Conservation (phyloP, 2,797 vertebrate genomes). For the Thaleichthys pacificus region DNA sequence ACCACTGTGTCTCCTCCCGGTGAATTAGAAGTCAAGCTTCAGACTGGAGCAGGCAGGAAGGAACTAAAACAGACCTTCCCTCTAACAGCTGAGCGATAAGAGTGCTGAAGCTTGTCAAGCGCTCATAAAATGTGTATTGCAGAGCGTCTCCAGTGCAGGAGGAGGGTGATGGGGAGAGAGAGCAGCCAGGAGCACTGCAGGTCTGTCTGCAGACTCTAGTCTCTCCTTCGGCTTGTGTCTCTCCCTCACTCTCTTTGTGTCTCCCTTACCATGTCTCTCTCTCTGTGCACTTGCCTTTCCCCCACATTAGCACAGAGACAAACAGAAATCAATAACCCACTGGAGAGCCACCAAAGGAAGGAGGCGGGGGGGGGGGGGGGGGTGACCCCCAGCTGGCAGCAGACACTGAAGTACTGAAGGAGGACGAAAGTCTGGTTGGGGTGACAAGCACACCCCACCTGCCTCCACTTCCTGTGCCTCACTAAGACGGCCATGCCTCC, state of each 20-base stretch:
- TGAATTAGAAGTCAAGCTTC: slow-evolving; percentile 16
- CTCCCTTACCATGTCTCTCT: slow-evolving; percentile 45
- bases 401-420: slow-evolving; percentile 47
- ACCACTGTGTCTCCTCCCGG: not conserved
- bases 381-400: slow-evolving; percentile 19
- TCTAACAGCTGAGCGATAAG: slow-evolving; percentile 63
- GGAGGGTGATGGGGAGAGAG: slow-evolving; percentile 62
- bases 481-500: slow-evolving; percentile 31
- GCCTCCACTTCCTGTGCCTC: slow-evolving; percentile 51
- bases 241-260: slow-evolving; percentile 61
- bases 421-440: slow-evolving; percentile 48
- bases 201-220: slow-evolving; percentile 73
- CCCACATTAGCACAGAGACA: slow-evolving; percentile 63
- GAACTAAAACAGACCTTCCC: slow-evolving; percentile 42
- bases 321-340: slow-evolving; percentile 62
- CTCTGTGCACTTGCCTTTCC: slow-evolving; percentile 69
- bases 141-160: slow-evolving; percentile 73
- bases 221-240: slow-evolving; percentile 60
- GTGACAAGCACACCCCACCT: slow-evolving; percentile 43
- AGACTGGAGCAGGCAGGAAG: slow-evolving; percentile 45
- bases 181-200: slow-evolving; percentile 72
- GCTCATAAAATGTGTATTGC: slow-evolving; percentile 78
- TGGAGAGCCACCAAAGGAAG: slow-evolving; percentile 21
- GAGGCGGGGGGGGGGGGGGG: slow-evolving; percentile 10
- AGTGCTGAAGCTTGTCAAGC: slow-evolving; percentile 62